These are phyloP conservation scores for Cerceris rybyensis DNA, from an alignment of 2,888 invertebrate species.

Conservation along the genomic window DNA sequence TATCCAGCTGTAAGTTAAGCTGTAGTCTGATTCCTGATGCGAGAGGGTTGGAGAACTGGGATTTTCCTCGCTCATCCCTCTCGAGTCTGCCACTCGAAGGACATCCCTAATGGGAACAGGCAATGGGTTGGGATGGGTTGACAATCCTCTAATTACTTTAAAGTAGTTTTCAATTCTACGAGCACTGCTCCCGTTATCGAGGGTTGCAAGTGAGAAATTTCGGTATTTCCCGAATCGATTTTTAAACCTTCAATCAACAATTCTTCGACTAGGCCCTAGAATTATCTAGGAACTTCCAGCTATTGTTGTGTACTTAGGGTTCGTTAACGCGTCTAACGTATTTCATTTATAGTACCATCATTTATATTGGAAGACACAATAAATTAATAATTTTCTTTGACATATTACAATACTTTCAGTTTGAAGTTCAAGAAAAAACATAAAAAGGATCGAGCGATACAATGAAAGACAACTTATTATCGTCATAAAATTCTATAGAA, in stretches of 20 bases:
- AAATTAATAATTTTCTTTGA: no score
- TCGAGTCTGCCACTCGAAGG: conserved; percentile 68
- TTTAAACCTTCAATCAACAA: background rate
- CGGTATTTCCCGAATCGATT: conserved; percentile 15
- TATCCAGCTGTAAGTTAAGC: conserved; percentile 55
- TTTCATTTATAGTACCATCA: no score
- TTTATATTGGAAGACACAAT: no score
- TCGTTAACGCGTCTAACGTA: no score
- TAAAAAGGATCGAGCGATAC: no score
- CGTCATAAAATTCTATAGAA: no score
- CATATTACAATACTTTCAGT: no score
- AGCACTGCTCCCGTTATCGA: conserved; percentile 50
- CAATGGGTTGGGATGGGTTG: conserved; percentile 74
- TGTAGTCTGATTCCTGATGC: conserved; percentile 53
- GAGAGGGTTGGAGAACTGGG: conserved; percentile 57
- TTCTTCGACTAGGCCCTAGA: background rate
- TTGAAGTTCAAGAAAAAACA: no score
- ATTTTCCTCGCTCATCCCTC: conserved; percentile 68
- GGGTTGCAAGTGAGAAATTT: conserved; percentile 42
- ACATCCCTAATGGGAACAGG: conserved; percentile 76
- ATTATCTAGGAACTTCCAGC: background rate
- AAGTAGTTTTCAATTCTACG: conserved; percentile 77
- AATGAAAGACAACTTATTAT: no score
- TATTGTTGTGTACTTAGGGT: no score
- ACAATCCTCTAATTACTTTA: conserved; percentile 81